Evolutionary conservation across 2,888 invertebrate species (phyloP), one percentile per base, ranked within the genome.

Genomic region (Rosalia funebris): DNA sequence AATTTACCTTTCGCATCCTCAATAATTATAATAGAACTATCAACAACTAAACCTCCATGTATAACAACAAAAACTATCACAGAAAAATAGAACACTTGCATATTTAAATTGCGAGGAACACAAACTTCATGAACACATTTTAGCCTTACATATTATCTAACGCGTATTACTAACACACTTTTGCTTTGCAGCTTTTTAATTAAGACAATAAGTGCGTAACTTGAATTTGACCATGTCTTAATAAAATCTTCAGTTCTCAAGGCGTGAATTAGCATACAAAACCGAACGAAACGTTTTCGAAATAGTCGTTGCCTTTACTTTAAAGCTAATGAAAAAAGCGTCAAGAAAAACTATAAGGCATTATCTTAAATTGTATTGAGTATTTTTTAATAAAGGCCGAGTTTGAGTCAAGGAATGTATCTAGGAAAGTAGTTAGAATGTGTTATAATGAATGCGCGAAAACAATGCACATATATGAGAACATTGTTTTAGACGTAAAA

Each of bases 1-100:
- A 39, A 37, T 59, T 56, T 74, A 77, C 77, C 77, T 76, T 75
- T 77, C 10, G 77, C 77, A 70, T 77, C 77, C 57, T 77, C 76
- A 16, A 77, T 70, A 45, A 77, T 71, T 52, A 77, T 77, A 52
- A 77, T 75, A 20, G 75, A 69, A 52, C 62, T 52, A 52, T 57
- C 50, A 53, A 61, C 54, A 41, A 63, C 55, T 54, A 64, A 15
- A 31, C 15, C 25, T 16, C 12, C 42, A 16, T 42, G n/a, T 12
- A 41, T 17, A 53, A 42, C 55, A 62, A 68, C 50, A 55, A 71
- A 62, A 61, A 75, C 65, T 71, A 75, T 73, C 73, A 75, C 73
- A 74, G 68, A 66, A 57, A 36, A 57, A 62, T 59, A 45, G 50
- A 65, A 71, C 67, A 71, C 62, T 68, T 69, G 70, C 75, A 75